phyloP scores from a whole-genome alignment of 2,888 invertebrate genomes.

The Lithophane semibrunnea region DNA sequence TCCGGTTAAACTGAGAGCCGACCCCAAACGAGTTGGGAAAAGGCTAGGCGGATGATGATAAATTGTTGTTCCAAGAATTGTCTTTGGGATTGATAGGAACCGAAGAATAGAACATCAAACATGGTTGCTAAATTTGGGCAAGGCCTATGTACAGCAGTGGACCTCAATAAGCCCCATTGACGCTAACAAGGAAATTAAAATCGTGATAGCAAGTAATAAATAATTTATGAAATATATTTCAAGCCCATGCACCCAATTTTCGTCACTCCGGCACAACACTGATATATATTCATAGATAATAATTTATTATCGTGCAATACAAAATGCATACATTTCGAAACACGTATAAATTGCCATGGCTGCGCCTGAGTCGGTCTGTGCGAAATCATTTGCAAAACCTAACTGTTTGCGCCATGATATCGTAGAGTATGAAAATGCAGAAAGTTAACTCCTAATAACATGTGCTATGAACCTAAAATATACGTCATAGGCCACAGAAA shows the following conservation, averaged over 20 bases:
- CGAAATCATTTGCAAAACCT: constrained; percentile 73
- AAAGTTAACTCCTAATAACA: constrained; percentile 22
- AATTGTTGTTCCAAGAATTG: too few relatives aligned
- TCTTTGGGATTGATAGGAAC: fast-evolving
- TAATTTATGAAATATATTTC: constrained; percentile 37
- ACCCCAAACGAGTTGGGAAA: too few relatives aligned
- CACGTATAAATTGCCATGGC: constrained; percentile 72
- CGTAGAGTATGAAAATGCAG: constrained; percentile 35
- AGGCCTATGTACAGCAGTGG: not conserved
- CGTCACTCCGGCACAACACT: constrained; percentile 16
- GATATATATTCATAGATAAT: constrained; percentile 65
- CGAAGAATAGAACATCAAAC: not conserved
- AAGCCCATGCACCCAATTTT: constrained; percentile 44
- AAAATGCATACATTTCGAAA: constrained; percentile 71
- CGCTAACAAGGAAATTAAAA: constrained; percentile 33
- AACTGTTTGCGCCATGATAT: constrained; percentile 56
- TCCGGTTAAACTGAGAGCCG: too few relatives aligned
- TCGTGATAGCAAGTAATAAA: constrained; percentile 19
- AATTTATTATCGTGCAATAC: constrained; percentile 72
- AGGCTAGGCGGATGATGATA: too few relatives aligned
- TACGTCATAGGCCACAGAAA: not conserved
- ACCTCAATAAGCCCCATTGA: not conserved
- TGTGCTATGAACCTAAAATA: not conserved
- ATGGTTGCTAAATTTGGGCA: not conserved
- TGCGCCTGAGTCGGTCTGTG: constrained; percentile 60